Evolutionary conservation across 2,888 invertebrate species (phyloP).

Genomic region (Parnassius mnemosyne): DNA sequence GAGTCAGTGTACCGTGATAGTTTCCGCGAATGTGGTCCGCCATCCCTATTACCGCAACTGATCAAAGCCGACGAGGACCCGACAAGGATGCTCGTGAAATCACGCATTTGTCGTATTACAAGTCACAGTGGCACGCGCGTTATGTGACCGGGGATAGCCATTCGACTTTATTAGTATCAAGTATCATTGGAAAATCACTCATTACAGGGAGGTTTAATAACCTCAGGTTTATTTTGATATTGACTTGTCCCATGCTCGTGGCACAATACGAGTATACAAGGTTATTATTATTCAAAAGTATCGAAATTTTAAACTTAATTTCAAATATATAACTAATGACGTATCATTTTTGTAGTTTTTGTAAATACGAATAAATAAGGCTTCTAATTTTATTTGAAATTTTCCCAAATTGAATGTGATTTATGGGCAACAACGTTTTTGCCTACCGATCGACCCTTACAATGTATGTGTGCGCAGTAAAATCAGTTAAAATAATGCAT

Average conservation of each 20-base stretch:
- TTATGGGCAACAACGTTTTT: too few species aligned
- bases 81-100: conserved; percentile 50
- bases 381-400: too few species aligned
- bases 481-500: too few species aligned
- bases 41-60: conserved; percentile 54
- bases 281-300: too few species aligned
- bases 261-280: too few species aligned
- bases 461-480: too few species aligned
- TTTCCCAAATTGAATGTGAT: too few species aligned
- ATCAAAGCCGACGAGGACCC: conserved; percentile 62
- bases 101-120: conserved; percentile 24
- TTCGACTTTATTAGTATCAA: conserved; percentile 10
- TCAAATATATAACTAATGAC: too few species aligned
- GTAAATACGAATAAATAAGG: too few species aligned
- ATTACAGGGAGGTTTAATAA: conserved; percentile 1
- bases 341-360: too few species aligned
- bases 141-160: conserved; percentile 1
- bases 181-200: neutral
- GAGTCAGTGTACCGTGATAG: conserved; percentile 75
- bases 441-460: too few species aligned
- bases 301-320: too few species aligned
- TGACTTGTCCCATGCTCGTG: conserved; percentile 10
- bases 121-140: conserved; percentile 6
- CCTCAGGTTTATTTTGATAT: neutral
- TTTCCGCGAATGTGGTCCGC: conserved; percentile 67